Evolutionary conservation across 2,113 vertebrate species (phyloP), one percentile per base, ranked within the genome.

Genomic region (Sinocyclocheilus maitianheensis): DNA sequence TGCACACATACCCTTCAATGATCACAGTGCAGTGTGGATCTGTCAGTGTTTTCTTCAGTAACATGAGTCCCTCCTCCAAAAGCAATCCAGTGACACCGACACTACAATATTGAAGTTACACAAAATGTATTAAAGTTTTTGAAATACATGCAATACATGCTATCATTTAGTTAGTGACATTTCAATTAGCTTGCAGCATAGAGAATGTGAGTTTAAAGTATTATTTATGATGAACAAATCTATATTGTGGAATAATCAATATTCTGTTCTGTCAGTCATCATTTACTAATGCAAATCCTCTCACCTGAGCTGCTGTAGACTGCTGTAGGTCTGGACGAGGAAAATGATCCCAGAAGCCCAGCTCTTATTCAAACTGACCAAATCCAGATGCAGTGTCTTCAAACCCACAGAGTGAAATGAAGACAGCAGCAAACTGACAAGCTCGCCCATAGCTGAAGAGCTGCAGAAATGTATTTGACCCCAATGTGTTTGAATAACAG

Each of bases 11-110:
- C 77, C 77, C 77, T 62, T 79, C 55, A 79, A 79, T 62, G 10
- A 0, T 79, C 55, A 79, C 55, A 55, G 77, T 43, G 55, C 77
- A 79, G 55, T 40, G 77, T 62, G 77, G 34, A 62, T 79, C 20
- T 14, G 16, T 62, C 77, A 79, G 34, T 60, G 53, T n/a, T 62
- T 79, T 6, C 0, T 62, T 1, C 26, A 79, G 55, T 37, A 79
- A 62, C 2, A 2, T 0, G 11, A 60, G 20, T 14, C 53, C 77
- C 20, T 60, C 77, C 8, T 79, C 55, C 4, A 79, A 3, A 4
- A 79, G 4, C 53, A 79, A 79, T 0, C 26, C 55, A n/a, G 18
- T 30, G 30, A 30, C 77, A 14, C 11, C 14, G 55, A 79, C 12
- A n/a, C 77, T 79, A 22, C 18, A 79, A 37, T 34, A 78, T 20